phyloP scores from a whole-genome alignment of 2,113 vertebrate genomes.

The Ovis canadensis region DNA sequence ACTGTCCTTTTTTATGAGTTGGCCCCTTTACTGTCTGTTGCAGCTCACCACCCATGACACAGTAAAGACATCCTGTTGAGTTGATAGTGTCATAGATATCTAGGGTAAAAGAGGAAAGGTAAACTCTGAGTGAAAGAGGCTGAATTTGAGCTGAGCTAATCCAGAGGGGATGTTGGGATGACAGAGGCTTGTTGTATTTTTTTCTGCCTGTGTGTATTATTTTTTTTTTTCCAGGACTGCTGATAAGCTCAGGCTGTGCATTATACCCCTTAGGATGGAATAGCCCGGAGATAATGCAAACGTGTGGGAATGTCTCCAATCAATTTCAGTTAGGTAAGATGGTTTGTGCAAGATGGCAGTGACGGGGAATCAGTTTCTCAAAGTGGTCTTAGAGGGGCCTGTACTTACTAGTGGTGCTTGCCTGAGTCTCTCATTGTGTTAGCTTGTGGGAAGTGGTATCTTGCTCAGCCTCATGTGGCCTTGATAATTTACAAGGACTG shows the following conservation, averaged over 20 bases:
- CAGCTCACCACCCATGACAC: background rate
- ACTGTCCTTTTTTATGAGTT: background rate
- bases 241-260: constrained; percentile 77
- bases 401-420: background rate
- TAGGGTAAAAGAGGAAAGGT: background rate
- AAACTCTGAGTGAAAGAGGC: background rate
- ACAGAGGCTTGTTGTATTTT: background rate
- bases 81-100: background rate
- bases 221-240: constrained; percentile 60
- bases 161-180: background rate
- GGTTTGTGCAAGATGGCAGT: background rate
- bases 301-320: constrained; percentile 75
- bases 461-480: background rate
- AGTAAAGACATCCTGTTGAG: background rate
- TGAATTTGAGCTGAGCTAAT: background rate
- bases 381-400: background rate
- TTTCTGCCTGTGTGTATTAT: constrained; percentile 21
- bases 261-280: constrained; percentile 79
- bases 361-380: background rate
- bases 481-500: background rate
- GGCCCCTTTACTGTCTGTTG: background rate
- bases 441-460: background rate
- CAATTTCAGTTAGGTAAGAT: constrained; percentile 78
- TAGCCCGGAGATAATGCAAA: constrained; percentile 76
- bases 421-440: background rate